Evolutionary conservation across 2,797 vertebrate genomes (phyloP), one percentile per base, ranked within the genome.

Genomic region (Sylvilagus floridanus): DNA sequence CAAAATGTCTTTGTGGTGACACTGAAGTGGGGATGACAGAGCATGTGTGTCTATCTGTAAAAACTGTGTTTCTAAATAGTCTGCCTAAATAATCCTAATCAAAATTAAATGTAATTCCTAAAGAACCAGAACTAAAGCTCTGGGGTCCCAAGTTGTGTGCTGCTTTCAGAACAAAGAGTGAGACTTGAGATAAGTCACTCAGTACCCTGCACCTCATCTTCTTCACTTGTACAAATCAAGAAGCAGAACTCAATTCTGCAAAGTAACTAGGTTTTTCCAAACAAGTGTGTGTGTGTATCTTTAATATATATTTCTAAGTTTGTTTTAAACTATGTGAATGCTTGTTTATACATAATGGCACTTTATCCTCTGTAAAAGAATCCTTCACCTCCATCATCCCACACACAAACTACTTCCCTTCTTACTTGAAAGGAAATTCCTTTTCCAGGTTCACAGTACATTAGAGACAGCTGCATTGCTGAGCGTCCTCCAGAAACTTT

Each of bases 381-480:
- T 90, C 37, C 73, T 84, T 84, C 65, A 22, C 63, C 72, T 68
- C 83, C 66, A 52, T 91, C 96, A 93, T 88, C 92, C 93, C 96
- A 92, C 96, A 96, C 89, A 96, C 94, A 93, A 96, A 96, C 93
- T 95, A 81, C 94, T 96, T 97, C 95, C 84, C 4, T 81, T 94
- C 79, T 65, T 88, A 95, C 94, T 96, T 97, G 71, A 97, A 95
- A 97, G 96, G 87, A 97, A 96, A 97, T 97, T 97, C 96, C 90
- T 97, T 95, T 95, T 81, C 93, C 96, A 96, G 94, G 96, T 97
- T 96, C 96, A 97, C 93, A 96, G 95, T 95, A 92, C 92, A 94
- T 97, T 95, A 96, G 83, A 96, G 96, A 96, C 96, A 96, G 97
- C 96, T 97, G 96, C 96, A 95, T 37, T 16, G 68, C 93, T 88